phyloP scores from a whole-genome alignment of 2,797 vertebrate genomes.

The Chrosomus eos region DNA sequence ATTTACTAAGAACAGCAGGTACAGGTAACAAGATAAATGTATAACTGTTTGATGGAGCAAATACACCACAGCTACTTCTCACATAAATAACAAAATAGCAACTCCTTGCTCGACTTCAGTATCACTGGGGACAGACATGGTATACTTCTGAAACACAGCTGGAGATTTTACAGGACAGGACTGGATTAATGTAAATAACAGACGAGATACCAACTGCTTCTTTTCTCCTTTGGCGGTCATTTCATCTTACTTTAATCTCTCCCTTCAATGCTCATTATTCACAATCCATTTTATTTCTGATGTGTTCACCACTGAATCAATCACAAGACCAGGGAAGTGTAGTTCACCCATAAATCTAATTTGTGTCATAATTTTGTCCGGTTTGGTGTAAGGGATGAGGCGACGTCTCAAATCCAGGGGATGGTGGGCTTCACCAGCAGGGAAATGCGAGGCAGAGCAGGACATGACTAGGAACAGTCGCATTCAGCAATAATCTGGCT shows the following conservation, averaged over 20 bases:
- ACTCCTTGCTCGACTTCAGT: background rate
- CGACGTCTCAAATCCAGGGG: background rate
- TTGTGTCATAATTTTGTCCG: background rate
- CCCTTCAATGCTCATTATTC: background rate
- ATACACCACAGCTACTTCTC: background rate
- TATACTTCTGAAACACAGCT: background rate
- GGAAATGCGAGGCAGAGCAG: too few relatives aligned
- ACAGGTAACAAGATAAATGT: background rate
- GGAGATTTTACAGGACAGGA: constrained; percentile 1
- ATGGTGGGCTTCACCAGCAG: too few relatives aligned
- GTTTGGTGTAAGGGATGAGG: background rate
- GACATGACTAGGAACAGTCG: too few relatives aligned
- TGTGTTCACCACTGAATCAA: background rate
- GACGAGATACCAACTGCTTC: background rate
- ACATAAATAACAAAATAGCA: background rate
- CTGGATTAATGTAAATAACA: background rate
- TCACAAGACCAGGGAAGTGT: background rate
- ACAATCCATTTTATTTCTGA: constrained; percentile 1
- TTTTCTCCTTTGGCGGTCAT: background rate
- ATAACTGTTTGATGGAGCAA: background rate
- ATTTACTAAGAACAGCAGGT: background rate
- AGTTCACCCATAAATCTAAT: background rate
- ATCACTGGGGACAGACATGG: background rate
- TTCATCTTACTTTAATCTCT: background rate
- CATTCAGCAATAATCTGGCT: too few relatives aligned